Evolutionary conservation across 2,888 invertebrate species (phyloP).

Genomic region (Parascotia fuliginaria): DNA sequence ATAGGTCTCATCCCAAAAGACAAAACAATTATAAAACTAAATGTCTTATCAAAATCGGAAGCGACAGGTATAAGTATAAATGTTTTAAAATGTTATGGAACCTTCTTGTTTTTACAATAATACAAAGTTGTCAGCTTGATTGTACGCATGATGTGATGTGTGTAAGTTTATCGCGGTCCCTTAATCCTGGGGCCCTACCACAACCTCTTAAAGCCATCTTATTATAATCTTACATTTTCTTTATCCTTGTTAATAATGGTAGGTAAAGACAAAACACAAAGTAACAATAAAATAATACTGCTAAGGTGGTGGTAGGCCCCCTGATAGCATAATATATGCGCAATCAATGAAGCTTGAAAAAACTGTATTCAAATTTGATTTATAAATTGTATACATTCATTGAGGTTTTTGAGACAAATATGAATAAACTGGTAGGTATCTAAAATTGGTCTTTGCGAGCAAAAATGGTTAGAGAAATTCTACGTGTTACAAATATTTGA

Average conservation of each 20-base stretch:
- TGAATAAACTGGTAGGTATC: conserved; percentile 37
- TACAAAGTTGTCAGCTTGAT: too few relatives aligned
- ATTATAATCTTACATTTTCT: too few relatives aligned
- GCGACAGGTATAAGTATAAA: conserved; percentile 19
- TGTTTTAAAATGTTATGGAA: conserved; percentile 20
- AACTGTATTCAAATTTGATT: background rate
- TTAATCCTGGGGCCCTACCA: too few relatives aligned
- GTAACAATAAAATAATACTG: too few relatives aligned
- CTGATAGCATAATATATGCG: too few relatives aligned
- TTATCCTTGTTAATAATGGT: too few relatives aligned
- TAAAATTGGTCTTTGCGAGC: conserved; percentile 47
- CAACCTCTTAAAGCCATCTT: too few relatives aligned
- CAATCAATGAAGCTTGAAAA: too few relatives aligned
- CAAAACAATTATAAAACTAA: conserved; percentile 4
- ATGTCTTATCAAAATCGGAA: conserved; percentile 17
- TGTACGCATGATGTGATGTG: too few relatives aligned
- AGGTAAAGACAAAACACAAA: too few relatives aligned
- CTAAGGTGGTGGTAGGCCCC: too few relatives aligned
- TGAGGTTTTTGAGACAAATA: conserved; percentile 26
- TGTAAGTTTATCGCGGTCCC: too few relatives aligned
- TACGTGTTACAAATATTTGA: conserved; percentile 32
- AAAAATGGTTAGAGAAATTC: conserved; percentile 30
- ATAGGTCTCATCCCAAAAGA: conserved; percentile 9
- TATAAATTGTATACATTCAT: conserved; percentile 21
- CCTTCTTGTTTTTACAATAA: conserved; percentile 4